Evolutionary conservation across 37 sponge, comb jelly and placozoan genomes (phyloP).

Genomic region (Sycon ciliatum): DNA sequence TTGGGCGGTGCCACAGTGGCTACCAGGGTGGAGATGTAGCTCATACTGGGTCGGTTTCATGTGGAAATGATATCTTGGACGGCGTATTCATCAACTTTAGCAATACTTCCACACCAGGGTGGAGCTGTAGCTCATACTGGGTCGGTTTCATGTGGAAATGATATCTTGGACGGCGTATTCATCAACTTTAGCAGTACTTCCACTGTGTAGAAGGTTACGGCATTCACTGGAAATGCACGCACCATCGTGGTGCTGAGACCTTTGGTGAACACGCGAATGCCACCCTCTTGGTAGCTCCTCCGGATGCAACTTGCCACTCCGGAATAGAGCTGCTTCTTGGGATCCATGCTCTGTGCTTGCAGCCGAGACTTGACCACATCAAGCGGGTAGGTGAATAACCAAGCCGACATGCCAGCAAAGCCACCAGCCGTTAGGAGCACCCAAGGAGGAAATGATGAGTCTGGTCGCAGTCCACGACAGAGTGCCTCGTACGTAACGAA

Average conservation of each 20-base stretch:
- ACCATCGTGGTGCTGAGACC: slow-evolving; percentile 59
- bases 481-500: slow-evolving; percentile 56
- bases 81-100: slow-evolving; percentile 21
- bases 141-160: no score
- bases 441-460: not conserved
- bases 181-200: slow-evolving; percentile 36
- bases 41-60: no score
- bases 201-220: slow-evolving; percentile 61
- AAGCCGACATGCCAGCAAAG: slow-evolving; percentile 39
- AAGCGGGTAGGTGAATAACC: slow-evolving; percentile 63
- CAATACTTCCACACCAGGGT: slow-evolving; percentile 52
- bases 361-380: slow-evolving; percentile 77
- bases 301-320: slow-evolving; percentile 54
- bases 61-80: no score
- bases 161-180: no score
- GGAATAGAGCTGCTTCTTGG: slow-evolving; percentile 27
- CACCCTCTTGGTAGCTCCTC: slow-evolving; percentile 44
- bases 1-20: no score
- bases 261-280: slow-evolving; percentile 49
- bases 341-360: slow-evolving; percentile 58
- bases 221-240: slow-evolving; percentile 79
- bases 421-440: slow-evolving; percentile 55
- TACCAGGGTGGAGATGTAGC: no score
- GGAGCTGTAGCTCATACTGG: no score
- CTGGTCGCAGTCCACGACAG: slow-evolving; percentile 23